Base-by-base conservation (phyloP, 2,888 invertebrate genomes). In the Dioctria rufipes region DNA sequence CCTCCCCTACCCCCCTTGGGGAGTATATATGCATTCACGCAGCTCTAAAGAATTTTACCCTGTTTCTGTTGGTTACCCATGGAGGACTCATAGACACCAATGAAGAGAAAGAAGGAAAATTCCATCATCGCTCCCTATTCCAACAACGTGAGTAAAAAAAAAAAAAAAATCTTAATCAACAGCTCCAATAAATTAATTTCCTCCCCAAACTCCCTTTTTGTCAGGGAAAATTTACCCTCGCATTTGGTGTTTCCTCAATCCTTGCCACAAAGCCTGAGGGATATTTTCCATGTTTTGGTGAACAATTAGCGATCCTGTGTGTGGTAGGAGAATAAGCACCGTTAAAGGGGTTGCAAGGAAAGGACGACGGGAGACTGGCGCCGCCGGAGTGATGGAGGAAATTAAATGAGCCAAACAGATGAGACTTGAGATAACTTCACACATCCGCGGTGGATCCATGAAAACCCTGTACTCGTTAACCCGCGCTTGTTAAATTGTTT, bases 161-260 rank as follows among this genome's bases (percentile, higher is more conserved):
- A 46, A 46, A 46, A 25, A 25, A 80, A 81, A 81, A 81, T 81
- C 81, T 81, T 81, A 81, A 81, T 81, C 81, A 81, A 81, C 81
- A 78, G 81, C 81, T 81, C 69, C 81, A 81, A 81, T 81, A 81
- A 81, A 81, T 81, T 81, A 81, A 81, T 81, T 81, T 81, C 66
- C 67, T 69, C 42, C 51, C 58, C 60, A 69, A 4, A 40, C 67
- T 43, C 67, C 54, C 54, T 25, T 25, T n/a, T 25, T 25, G 25
- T 25, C 46, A 54, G 40, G 39, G 66, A 11, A 40, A 54, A 46
- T n/a, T 71, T 71, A 54, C 51, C 71, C 46, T 54, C 13, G 69
- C 54, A 39, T 37, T 3, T 5, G 54, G 11, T 49, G 6, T 37
- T 37, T 13, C 2, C 61, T 39, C 37, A 25, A 39, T 51, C 11